Evolutionary conservation across 2,888 invertebrate species (phyloP).

Genomic region (Chrysina gloriosa): DNA sequence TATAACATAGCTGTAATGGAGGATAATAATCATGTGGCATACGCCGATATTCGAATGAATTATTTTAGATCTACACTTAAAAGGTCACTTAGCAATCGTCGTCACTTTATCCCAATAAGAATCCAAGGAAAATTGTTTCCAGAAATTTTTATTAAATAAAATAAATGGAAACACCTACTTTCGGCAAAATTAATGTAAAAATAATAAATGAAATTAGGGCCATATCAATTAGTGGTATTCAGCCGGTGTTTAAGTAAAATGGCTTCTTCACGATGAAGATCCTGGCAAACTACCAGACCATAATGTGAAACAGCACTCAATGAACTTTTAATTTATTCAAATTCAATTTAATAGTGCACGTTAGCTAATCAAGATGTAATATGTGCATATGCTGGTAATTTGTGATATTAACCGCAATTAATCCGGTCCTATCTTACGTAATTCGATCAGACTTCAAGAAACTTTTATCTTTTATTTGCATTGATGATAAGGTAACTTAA

Average conservation of each 20-base stretch:
- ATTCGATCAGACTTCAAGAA: not conserved
- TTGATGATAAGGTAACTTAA: not conserved
- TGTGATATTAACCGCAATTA: not conserved
- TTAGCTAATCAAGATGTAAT: conserved; percentile 3
- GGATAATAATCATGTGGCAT: no score
- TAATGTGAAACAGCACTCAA: conserved; percentile 8
- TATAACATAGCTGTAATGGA: no score
- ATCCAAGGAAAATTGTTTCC: no score
- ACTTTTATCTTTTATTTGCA: not conserved
- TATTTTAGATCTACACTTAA: no score
- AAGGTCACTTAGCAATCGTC: no score
- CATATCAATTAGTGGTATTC: no score
- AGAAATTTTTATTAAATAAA: no score
- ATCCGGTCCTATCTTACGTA: not conserved
- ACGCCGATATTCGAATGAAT: no score
- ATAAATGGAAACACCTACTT: no score
- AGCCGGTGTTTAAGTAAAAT: not conserved
- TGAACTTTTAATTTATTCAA: conserved; percentile 20
- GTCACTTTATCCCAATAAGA: no score
- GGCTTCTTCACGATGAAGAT: not conserved
- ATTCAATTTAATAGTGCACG: conserved; percentile 2
- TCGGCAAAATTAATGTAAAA: no score
- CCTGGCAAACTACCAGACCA: conserved; percentile 6
- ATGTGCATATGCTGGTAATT: conserved; percentile 5
- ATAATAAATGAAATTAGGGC: no score